phyloP scores from a whole-genome alignment of 2,888 invertebrate species.

The Cephus spinipes region DNA sequence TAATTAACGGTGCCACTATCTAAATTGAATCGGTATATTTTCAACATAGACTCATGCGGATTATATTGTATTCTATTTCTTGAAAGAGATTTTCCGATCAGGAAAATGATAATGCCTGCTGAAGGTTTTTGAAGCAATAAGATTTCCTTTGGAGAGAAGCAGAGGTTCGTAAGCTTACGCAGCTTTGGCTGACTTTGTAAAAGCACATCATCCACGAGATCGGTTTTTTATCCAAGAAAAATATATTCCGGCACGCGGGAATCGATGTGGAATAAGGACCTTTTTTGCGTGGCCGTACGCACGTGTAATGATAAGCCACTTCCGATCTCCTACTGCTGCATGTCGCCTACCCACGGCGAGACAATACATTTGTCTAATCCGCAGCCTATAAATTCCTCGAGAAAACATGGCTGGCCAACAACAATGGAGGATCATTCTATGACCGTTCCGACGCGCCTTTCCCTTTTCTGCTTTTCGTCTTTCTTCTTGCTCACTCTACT shows the following conservation, averaged over 20 bases:
- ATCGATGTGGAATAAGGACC: neutral
- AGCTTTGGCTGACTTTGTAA: no score
- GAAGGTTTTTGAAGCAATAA: no score
- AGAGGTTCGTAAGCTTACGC: no score
- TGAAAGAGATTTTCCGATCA: no score
- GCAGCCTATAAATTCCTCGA: slow-evolving; percentile 5
- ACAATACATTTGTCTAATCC: slow-evolving; percentile 5
- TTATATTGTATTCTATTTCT: no score
- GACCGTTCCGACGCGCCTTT: slow-evolving; percentile 8
- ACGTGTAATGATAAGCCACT: neutral
- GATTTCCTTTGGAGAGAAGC: no score
- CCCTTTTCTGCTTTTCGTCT: slow-evolving; percentile 16
- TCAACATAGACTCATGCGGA: no score
- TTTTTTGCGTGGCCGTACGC: neutral
- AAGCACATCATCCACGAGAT: no score
- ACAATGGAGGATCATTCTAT: slow-evolving; percentile 27
- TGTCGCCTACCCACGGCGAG: neutral
- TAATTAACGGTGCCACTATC: no score
- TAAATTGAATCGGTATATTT: no score
- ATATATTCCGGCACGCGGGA: neutral
- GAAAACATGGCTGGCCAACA: slow-evolving; percentile 15
- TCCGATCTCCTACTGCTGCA: neutral
- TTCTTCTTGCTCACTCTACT: slow-evolving; percentile 11
- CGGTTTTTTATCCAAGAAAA: neutral
- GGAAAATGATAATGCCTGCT: no score